phyloP scores from a whole-genome alignment of 2,888 invertebrate species.

The Sylvicola fuscatus region DNA sequence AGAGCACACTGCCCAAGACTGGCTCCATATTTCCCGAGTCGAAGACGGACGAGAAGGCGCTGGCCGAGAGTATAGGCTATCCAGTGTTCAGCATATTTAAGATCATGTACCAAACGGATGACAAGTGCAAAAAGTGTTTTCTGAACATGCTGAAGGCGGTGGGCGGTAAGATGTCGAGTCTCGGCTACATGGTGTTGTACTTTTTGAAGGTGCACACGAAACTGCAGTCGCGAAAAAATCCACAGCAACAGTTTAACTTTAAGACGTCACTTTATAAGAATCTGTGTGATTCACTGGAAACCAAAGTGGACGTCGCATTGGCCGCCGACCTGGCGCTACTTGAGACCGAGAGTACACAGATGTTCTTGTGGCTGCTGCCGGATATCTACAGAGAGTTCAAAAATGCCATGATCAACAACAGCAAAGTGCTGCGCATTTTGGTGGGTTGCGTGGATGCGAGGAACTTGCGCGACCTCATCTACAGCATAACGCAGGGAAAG shows the following conservation, averaged over 20 bases:
- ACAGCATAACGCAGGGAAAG: conserved; percentile 76
- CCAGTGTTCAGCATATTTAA: conserved; percentile 78
- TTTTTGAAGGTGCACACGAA: conserved; percentile 64
- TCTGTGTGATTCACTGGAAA: conserved; percentile 61
- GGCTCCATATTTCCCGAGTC: conserved; percentile 28
- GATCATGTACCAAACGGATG: conserved; percentile 57
- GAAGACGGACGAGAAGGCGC: conserved; percentile 33
- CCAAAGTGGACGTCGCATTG: conserved; percentile 51
- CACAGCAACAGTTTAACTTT: conserved; percentile 37
- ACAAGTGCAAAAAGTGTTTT: conserved; percentile 55
- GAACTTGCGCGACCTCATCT: conserved; percentile 79
- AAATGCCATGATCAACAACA: conserved; percentile 68
- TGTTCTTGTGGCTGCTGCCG: conserved; percentile 83
- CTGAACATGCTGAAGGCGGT: conserved; percentile 65
- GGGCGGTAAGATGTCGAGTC: conserved; percentile 43
- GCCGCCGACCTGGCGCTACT: conserved; percentile 70
- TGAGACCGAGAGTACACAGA: conserved; percentile 70
- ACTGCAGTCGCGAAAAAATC: conserved; percentile 30
- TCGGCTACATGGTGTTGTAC: conserved; percentile 75
- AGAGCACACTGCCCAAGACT: conserved; percentile 19
- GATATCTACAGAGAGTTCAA: conserved; percentile 84
- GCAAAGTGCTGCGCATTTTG: conserved; percentile 70
- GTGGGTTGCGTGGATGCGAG: conserved; percentile 77
- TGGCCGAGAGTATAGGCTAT: conserved; percentile 58
- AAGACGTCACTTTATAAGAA: conserved; percentile 76